A percentile compares a stretch with the other conserved stretches of the same genome.
Conservation (phyloP, 1,140 invertebrate genomes). For the Ephestia elutella region DNA sequence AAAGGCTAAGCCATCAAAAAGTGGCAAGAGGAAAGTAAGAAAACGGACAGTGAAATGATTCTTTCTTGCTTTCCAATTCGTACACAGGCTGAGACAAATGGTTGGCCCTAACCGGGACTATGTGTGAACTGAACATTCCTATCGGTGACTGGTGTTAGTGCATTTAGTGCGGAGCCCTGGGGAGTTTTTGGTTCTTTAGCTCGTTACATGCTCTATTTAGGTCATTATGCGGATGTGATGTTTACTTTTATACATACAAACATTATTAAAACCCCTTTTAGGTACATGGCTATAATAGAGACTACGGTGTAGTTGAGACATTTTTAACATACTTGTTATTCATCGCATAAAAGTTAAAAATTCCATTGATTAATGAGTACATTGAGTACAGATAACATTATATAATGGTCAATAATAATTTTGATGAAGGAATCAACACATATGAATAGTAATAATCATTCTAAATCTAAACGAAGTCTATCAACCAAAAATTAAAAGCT, state of each 20-base stretch:
- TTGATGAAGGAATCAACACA: too few species aligned
- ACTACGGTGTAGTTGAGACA: too few species aligned
- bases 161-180: constrained; percentile 24
- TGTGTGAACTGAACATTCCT: constrained; percentile 36
- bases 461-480: too few species aligned
- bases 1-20: constrained; percentile 42
- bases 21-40: constrained; percentile 52
- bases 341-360: too few species aligned
- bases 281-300: too few species aligned
- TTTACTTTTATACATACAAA: background rate
- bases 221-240: background rate
- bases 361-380: too few species aligned
- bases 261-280: too few species aligned
- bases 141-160: constrained; percentile 45
- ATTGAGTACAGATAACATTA: too few species aligned
- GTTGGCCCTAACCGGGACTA: constrained; percentile 21
- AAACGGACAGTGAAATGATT: constrained; percentile 70
- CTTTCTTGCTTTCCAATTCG: constrained; percentile 58
- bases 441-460: too few species aligned
- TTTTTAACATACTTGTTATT: too few species aligned
- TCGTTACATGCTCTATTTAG: background rate
- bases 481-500: too few species aligned
- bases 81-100: constrained; percentile 50
- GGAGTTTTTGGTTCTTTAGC: background rate
- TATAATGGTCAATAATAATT: too few species aligned